Base-by-base conservation (phyloP, 2,797 vertebrate species). In the Chiloscyllium punctatum region DNA sequence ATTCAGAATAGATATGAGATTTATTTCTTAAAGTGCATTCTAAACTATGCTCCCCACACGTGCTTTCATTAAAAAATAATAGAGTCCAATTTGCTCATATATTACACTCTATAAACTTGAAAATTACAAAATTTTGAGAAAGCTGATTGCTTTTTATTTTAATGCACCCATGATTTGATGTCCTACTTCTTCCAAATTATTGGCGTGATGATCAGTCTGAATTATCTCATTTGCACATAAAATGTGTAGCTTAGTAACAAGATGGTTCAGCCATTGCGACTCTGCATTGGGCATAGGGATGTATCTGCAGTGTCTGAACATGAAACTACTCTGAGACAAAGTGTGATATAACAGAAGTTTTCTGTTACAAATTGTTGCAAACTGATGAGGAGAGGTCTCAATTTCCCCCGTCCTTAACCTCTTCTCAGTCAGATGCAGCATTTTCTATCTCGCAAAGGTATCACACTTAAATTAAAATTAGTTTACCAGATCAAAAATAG, bases 61-160 rank as follows among this genome's bases (percentile, higher is more conserved):
- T 86, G 42, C 25, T 51, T 25, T 62, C 53, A 90, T 90, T 90
- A 57, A 11, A 25, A 90, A 90, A 90, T 90, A 90, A 90, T 90
- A 57, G 27, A 57, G 37, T 37, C 51, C 53, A n/a, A 90, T 57
- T 90, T 30, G 53, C 53, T 86, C 23, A 13, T 53, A 90, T 57
- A 90, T 90, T 90, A 90, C 87, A 62, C 23, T 57, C 11, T 30
- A 16, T 90, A 88, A 88, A 57, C 53, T 90, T 13, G 51, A 90
- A 33, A 90, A 90, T 90, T 90, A 90, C 53, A 90, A n/a, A 57
- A 88, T 53, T 53, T 30, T 53, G 51, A 88, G 48, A 88, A 30
- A 88, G 57, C 57, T 88, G 13, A 88, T 88, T 88, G 87, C 87
- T 88, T 88, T 62, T 27, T 53, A 62, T 88, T 88, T 88, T 57